A percentile compares a stretch with the other conserved stretches of the same genome.
Evolutionary conservation across 92 coral and sea anemone species (phyloP).

Genomic region (Porites lobata): DNA sequence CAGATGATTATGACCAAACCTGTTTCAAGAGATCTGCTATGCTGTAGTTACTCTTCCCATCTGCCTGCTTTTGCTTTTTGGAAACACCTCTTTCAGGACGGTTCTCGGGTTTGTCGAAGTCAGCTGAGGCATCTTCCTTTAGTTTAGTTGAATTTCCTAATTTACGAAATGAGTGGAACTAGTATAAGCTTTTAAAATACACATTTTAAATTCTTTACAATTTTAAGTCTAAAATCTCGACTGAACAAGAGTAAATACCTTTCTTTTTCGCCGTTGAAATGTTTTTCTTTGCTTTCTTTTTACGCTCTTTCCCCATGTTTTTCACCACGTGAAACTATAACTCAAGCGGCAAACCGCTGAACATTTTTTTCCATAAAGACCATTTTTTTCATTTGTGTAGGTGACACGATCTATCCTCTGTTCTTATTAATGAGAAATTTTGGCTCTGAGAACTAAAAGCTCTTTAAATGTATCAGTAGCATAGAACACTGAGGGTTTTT

Average conservation of each 20-base stretch:
- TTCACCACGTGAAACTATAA: background rate
- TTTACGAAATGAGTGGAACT: background rate
- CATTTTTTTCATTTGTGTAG: background rate
- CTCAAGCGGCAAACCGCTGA: constrained; percentile 22
- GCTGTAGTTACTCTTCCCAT: constrained; percentile 48
- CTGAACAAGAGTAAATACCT: background rate
- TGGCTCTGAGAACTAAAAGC: too few relatives aligned
- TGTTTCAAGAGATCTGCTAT: constrained; percentile 81
- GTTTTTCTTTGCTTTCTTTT: constrained; percentile 64
- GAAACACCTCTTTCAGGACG: constrained; percentile 15
- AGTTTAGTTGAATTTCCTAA: constrained; percentile 1
- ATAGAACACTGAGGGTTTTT: too few relatives aligned
- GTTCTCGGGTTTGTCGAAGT: constrained; percentile 4
- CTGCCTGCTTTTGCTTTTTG: constrained; percentile 3
- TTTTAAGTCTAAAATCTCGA: too few relatives aligned
- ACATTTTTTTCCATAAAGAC: background rate
- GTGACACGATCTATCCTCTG: background rate
- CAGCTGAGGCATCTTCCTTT: constrained; percentile 4
- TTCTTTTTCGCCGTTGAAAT: constrained; percentile 32
- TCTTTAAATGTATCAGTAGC: too few relatives aligned
- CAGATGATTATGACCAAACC: constrained; percentile 42
- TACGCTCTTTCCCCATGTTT: constrained; percentile 77
- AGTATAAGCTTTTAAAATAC: too few relatives aligned
- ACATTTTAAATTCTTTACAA: too few relatives aligned
- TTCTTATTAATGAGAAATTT: too few relatives aligned